These are phyloP conservation scores for Sanderia malayensis DNA, from an alignment of 30 jellyfish, hydroid and myxozoan genomes.

Conservation along the genomic window DNA sequence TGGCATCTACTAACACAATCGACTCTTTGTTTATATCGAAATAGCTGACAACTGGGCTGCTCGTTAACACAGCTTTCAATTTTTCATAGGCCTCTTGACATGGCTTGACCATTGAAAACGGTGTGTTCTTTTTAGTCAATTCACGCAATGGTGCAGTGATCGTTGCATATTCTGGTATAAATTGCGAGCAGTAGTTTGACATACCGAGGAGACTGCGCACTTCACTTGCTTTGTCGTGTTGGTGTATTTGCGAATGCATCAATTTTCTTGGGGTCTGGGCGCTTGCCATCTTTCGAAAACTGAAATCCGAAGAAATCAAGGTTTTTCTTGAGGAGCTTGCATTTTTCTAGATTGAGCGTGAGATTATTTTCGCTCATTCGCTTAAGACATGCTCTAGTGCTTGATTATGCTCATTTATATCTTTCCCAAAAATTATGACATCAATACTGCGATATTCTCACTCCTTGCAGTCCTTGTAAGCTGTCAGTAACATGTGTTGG, in stretches of 20 bases:
- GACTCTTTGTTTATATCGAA: constrained; percentile 37
- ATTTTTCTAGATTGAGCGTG: constrained; percentile 1
- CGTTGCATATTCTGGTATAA: constrained; percentile 9
- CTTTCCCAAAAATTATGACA: constrained; percentile 30
- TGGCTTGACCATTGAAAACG: not conserved
- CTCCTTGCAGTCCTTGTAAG: too few species aligned
- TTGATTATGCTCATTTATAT: constrained; percentile 10
- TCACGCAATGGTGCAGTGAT: constrained; percentile 13
- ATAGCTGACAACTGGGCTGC: constrained; percentile 13
- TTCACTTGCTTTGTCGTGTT: constrained; percentile 23
- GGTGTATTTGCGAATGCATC: not conserved
- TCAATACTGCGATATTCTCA: too few species aligned
- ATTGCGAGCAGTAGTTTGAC: constrained; percentile 10
- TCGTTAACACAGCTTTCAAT: constrained; percentile 3
- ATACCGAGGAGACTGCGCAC: constrained; percentile 16
- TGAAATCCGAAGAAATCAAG: constrained; percentile 8
- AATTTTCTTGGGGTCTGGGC: constrained; percentile 12
- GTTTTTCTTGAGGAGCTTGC: not conserved
- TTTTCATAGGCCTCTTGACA: constrained; percentile 12
- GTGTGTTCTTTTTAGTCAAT: not conserved
- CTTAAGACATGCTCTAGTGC: not conserved
- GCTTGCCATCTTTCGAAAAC: constrained; percentile 16
- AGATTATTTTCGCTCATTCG: constrained; percentile 7
- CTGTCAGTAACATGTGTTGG: constrained; percentile 24
- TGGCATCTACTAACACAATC: constrained; percentile 29